These are phyloP conservation scores for Lipophrys pholis DNA, from an alignment of 2,113 vertebrate species.

Conservation along the genomic window DNA sequence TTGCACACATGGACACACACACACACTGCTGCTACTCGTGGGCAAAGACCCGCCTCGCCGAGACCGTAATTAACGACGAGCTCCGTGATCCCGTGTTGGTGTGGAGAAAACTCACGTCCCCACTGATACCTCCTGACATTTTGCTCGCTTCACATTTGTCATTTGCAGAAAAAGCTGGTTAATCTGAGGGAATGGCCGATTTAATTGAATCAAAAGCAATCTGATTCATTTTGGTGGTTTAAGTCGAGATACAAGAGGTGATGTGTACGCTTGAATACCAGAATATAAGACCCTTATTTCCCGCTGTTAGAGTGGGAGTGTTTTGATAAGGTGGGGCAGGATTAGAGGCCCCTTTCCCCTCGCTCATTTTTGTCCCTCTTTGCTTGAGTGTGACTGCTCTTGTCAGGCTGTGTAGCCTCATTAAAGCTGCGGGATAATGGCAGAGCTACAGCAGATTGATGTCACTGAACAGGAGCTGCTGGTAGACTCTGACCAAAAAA, in stretches of 20 bases:
- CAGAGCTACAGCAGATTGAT: constrained; percentile 36
- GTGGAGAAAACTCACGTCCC: constrained; percentile 27
- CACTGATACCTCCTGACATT: constrained; percentile 49
- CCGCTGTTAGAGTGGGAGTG: neutral
- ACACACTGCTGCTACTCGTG: constrained; percentile 28
- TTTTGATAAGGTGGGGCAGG: constrained; percentile 6
- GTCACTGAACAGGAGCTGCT: constrained; percentile 39
- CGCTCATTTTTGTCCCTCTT: constrained; percentile 15
- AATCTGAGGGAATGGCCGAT: constrained; percentile 31
- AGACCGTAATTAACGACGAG: constrained; percentile 56
- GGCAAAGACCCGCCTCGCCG: constrained; percentile 42
- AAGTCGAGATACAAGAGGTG: neutral
- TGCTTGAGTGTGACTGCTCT: constrained; percentile 20
- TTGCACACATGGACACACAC: neutral
- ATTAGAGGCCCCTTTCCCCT: constrained; percentile 7
- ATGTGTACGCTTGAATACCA: constrained; percentile 16
- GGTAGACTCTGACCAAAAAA: neutral
- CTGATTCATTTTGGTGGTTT: constrained; percentile 22
- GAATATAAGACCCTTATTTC: neutral
- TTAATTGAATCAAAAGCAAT: constrained; percentile 53
- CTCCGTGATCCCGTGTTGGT: constrained; percentile 42
- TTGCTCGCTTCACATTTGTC: constrained; percentile 50
- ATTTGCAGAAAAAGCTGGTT: constrained; percentile 37
- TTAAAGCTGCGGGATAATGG: constrained; percentile 46
- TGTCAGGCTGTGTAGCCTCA: constrained; percentile 33